phyloP scores from a whole-genome alignment of 2,113 vertebrate genomes.

The Rhynchomys soricoides region DNA sequence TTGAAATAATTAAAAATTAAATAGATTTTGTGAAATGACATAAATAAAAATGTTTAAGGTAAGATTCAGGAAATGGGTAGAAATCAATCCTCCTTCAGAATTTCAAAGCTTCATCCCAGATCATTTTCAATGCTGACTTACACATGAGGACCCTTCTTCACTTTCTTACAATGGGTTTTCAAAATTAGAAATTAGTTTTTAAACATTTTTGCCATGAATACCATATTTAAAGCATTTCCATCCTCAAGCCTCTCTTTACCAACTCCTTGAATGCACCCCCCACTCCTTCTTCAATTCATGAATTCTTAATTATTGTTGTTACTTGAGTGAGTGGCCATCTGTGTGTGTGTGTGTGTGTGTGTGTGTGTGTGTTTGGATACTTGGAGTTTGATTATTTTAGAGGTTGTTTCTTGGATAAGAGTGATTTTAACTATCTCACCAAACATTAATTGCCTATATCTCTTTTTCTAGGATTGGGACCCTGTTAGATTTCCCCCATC shows the following conservation, averaged over 20 bases:
- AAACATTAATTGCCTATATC: neutral
- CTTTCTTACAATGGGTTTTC: neutral
- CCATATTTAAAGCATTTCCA: neutral
- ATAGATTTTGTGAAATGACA: neutral
- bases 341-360: neutral
- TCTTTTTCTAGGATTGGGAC: neutral
- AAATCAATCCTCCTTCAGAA: neutral
- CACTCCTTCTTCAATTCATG: neutral
- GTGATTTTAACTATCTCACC: too few relatives aligned
- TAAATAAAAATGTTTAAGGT: neutral
- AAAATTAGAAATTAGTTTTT: neutral
- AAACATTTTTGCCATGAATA: neutral
- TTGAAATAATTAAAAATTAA: slow-evolving; percentile 21
- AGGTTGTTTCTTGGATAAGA: neutral
- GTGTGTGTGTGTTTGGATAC: neutral
- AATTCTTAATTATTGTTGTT: neutral
- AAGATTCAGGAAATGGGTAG: slow-evolving; percentile 8
- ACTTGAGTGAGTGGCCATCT: neutral
- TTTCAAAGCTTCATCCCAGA: neutral
- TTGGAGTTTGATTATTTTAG: neutral
- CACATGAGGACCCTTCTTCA: neutral
- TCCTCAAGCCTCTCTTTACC: neutral
- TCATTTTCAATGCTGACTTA: neutral
- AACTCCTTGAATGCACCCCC: neutral
- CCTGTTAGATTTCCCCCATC: neutral